These are phyloP conservation scores for Anabacerthia variegaticeps DNA, from an alignment of 2,797 vertebrate genomes.

Conservation along the genomic window DNA sequence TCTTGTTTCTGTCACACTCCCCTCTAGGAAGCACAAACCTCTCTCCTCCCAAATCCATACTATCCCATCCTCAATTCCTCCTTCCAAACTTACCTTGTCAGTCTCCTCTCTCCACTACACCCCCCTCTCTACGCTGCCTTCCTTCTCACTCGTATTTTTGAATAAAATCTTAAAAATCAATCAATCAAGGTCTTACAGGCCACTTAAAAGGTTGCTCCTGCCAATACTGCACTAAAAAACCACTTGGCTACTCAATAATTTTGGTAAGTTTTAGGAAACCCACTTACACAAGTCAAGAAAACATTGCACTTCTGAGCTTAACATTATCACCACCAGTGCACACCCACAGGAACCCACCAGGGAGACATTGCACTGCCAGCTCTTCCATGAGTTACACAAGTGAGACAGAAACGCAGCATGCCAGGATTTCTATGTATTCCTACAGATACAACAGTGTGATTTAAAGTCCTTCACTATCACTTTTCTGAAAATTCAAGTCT, in stretches of 20 bases:
- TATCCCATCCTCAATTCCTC: neutral
- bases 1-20: neutral
- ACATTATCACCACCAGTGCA: neutral
- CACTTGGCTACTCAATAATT: neutral
- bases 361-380: neutral
- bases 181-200: neutral
- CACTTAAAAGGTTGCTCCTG: neutral
- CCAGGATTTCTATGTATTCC: neutral
- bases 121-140: neutral
- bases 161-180: neutral
- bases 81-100: neutral
- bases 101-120: neutral
- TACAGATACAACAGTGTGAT: neutral
- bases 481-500: neutral
- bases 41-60: neutral
- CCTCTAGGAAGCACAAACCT: rapidly evolving
- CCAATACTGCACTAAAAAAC: neutral
- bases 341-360: neutral
- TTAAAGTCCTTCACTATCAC: neutral
- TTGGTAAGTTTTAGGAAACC: neutral
- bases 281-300: neutral
- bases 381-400: neutral
- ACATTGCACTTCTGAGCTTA: neutral
- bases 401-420: neutral
- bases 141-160: neutral